These are phyloP conservation scores for Prionchulus punctatus DNA, from an alignment of 2,888 invertebrate species.

Conservation along the genomic window DNA sequence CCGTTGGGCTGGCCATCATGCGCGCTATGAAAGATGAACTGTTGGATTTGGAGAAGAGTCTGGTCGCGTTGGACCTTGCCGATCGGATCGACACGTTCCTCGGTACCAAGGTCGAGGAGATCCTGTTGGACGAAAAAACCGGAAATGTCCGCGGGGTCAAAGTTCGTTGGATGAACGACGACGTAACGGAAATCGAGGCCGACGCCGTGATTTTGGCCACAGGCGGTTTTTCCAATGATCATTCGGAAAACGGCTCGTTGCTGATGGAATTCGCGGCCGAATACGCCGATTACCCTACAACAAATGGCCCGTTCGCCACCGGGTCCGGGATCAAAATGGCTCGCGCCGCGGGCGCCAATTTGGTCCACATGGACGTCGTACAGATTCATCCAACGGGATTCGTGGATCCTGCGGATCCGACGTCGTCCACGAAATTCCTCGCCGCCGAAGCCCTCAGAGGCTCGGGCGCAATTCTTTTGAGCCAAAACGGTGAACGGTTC, in stretches of 20 bases:
- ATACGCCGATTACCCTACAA: constrained; percentile 23
- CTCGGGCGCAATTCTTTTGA: constrained; percentile 21
- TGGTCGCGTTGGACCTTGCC: too few relatives aligned
- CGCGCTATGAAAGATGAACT: constrained; percentile 20
- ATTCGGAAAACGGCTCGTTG: constrained; percentile 18
- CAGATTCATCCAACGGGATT: constrained; percentile 16
- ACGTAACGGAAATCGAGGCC: neutral
- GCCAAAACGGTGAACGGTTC: constrained; percentile 24
- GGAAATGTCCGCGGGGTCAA: too few relatives aligned
- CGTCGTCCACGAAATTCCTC: constrained; percentile 26
- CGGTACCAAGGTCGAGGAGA: too few relatives aligned
- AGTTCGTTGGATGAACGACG: neutral
- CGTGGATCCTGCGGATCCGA: constrained; percentile 27
- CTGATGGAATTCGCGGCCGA: constrained; percentile 24
- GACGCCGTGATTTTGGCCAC: constrained; percentile 28
- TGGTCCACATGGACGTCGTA: constrained; percentile 25
- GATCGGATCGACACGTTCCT: too few relatives aligned
- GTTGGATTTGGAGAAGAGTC: too few relatives aligned
- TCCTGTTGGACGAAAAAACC: too few relatives aligned
- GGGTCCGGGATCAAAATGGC: constrained; percentile 26
- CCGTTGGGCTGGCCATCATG: constrained; percentile 30
- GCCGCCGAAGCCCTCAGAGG: constrained; percentile 31
- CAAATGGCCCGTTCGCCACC: constrained; percentile 28
- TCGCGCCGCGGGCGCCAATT: constrained; percentile 24
- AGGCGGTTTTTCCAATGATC: constrained; percentile 29